phyloP scores from a whole-genome alignment of 2,888 invertebrate genomes.

The Minunthozetes semirufus region DNA sequence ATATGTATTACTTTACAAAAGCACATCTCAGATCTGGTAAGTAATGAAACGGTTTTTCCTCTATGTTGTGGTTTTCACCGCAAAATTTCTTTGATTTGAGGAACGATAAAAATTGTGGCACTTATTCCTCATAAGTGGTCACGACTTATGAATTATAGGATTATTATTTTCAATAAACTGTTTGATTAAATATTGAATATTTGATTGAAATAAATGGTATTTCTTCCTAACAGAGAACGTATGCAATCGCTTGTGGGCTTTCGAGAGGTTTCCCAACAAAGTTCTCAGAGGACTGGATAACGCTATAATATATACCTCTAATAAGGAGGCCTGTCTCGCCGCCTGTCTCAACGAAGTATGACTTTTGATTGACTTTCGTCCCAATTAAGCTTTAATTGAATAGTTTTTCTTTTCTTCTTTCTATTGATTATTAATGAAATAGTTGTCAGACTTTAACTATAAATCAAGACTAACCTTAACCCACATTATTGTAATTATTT shows the following conservation, averaged over 20 bases:
- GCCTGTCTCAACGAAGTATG: conserved; percentile 81
- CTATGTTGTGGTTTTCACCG: not conserved
- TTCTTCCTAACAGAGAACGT: conserved; percentile 62
- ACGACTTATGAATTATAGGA: not conserved
- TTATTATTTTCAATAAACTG: not conserved
- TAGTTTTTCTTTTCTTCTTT: not conserved
- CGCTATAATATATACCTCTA: conserved; percentile 83
- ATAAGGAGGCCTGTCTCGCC: conserved; percentile 85
- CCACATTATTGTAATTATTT: not conserved
- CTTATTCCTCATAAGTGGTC: not conserved
- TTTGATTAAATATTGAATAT: not conserved
- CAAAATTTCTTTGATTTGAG: not conserved
- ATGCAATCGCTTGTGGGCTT: conserved; percentile 83
- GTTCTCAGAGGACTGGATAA: conserved; percentile 83
- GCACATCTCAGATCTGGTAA: conserved; percentile 71
- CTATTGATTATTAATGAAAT: not conserved
- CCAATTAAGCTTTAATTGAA: not conserved
- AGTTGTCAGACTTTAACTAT: too few species aligned
- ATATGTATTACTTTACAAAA: conserved; percentile 92
- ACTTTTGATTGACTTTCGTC: not conserved
- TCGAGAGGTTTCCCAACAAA: conserved; percentile 86
- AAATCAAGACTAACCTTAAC: too few species aligned
- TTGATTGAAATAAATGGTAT: not conserved
- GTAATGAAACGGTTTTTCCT: conserved; percentile 27
- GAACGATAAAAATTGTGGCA: not conserved